Evolutionary conservation across 2,888 invertebrate genomes (phyloP), one percentile per base, ranked within the genome.

Genomic region (Barypeithes pellucidus): DNA sequence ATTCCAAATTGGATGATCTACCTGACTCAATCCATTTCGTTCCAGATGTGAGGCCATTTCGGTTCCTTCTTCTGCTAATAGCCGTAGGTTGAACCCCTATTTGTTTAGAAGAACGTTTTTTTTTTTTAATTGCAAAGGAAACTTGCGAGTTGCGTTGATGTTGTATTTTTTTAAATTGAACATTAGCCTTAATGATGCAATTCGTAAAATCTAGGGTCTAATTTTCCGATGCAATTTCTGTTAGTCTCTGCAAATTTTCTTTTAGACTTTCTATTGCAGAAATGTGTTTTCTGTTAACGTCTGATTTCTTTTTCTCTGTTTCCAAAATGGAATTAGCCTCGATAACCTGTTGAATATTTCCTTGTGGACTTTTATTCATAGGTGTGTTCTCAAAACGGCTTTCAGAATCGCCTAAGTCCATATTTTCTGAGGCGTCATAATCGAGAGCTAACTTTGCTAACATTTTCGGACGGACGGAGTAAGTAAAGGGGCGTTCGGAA

Each of bases 361-460:
- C 43, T 43, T 43, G 43, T 43, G 12, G 43, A 43, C 14, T 43
- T 43, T 43, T 16, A 43, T 16, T 43, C 14, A n/a, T 16, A 16
- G 12, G n/a, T 43, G 43, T 43, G 43, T n/a, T 43, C 33, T 43
- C 43, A 43, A 43, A 43, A 43, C 4, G 43, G 43, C 43, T 16
- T 43, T 43, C 43, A 43, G 16, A 43, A 43, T 14, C 7, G n/a
- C 16, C 43, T 43, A 43, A n/a, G 43, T 43, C 43, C 14, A 43
- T 43, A 33, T 43, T 43, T 43, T 14, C 7, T n/a, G 43, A 43
- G n/a, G 43, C 43, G n/a, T 43, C 39, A 33, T 33, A 8, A 4
- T 8, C 33, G 33, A 33, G 33, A 33, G 33, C 33, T 8, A 33
- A 8, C 33, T 16, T 43, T 43, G 43, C 43, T 16, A 43, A 43